Evolutionary conservation across 2,888 invertebrate genomes (phyloP).

Genomic region (Odontocerum albicorne): DNA sequence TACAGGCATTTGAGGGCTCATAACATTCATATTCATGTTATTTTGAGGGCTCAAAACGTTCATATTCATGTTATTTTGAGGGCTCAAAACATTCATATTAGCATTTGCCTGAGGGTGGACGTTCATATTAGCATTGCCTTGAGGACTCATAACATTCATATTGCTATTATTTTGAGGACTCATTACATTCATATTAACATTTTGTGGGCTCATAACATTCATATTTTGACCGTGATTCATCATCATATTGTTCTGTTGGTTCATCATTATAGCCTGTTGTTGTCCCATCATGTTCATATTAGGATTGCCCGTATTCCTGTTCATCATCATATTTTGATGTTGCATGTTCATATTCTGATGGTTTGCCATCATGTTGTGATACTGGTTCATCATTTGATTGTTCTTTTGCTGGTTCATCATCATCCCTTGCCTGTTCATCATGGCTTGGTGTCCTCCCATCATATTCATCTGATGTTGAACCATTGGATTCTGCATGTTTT

Average conservation of each 20-base stretch:
- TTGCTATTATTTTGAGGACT: conserved; percentile 39
- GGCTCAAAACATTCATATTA: conserved; percentile 55
- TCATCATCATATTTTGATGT: conserved; percentile 39
- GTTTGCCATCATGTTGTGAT: conserved; percentile 43
- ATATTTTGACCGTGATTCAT: conserved; percentile 35
- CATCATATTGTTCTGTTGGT: conserved; percentile 40
- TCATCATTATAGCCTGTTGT: conserved; percentile 14
- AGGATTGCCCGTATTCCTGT: conserved; percentile 24
- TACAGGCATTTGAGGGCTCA: conserved; percentile 55
- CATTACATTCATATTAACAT: conserved; percentile 42
- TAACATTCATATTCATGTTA: conserved; percentile 51
- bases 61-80: conserved; percentile 47
- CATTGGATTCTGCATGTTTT: conserved; percentile 13
- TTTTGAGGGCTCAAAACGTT: conserved; percentile 40
- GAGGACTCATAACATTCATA: conserved; percentile 25
- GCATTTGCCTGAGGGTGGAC: too few species aligned
- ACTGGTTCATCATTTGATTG: conserved; percentile 15
- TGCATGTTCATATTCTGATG: conserved; percentile 33
- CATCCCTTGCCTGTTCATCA: conserved; percentile 41
- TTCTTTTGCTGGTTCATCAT: conserved; percentile 44
- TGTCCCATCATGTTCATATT: conserved; percentile 22
- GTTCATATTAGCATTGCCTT: conserved; percentile 21
- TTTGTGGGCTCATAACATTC: conserved; percentile 37
- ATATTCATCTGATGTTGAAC: conserved; percentile 20
- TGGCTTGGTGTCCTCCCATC: conserved; percentile 48